phyloP scores from a whole-genome alignment of 2,888 invertebrate genomes.

The Rhagophthalmus giganteus region DNA sequence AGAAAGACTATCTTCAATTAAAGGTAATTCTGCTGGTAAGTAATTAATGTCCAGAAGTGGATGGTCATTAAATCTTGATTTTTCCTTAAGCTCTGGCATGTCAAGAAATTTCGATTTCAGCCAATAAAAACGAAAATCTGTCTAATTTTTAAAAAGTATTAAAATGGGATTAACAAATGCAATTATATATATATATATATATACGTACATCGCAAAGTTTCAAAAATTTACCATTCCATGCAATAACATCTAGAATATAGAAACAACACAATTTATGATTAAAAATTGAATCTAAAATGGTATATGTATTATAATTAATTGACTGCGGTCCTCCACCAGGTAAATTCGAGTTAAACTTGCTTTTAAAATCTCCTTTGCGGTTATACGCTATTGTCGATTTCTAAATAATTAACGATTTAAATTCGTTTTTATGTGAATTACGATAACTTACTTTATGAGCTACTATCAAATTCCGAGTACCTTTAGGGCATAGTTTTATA shows the following conservation, averaged over 20 bases:
- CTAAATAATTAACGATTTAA: constrained; percentile 55
- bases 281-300: constrained; percentile 85
- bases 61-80: constrained; percentile 52
- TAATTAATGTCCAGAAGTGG: constrained; percentile 59
- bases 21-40: constrained; percentile 55
- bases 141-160: constrained; percentile 56
- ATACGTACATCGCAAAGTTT: constrained; percentile 72
- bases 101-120: constrained; percentile 73
- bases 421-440: constrained; percentile 32
- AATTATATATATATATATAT: not conserved
- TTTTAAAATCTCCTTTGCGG: constrained; percentile 64
- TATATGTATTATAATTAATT: constrained; percentile 55
- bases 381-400: constrained; percentile 70
- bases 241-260: constrained; percentile 81
- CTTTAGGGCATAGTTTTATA: constrained; percentile 80
- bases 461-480: constrained; percentile 79
- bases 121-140: constrained; percentile 86
- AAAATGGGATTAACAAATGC: not conserved
- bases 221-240: constrained; percentile 75
- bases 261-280: constrained; percentile 62
- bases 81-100: constrained; percentile 54
- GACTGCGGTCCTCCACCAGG: constrained; percentile 69
- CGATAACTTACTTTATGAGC: constrained; percentile 64
- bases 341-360: constrained; percentile 65
- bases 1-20: constrained; percentile 57